These are phyloP conservation scores for Chelonus formosanus DNA, from an alignment of 2,888 invertebrate genomes.

Conservation along the genomic window DNA sequence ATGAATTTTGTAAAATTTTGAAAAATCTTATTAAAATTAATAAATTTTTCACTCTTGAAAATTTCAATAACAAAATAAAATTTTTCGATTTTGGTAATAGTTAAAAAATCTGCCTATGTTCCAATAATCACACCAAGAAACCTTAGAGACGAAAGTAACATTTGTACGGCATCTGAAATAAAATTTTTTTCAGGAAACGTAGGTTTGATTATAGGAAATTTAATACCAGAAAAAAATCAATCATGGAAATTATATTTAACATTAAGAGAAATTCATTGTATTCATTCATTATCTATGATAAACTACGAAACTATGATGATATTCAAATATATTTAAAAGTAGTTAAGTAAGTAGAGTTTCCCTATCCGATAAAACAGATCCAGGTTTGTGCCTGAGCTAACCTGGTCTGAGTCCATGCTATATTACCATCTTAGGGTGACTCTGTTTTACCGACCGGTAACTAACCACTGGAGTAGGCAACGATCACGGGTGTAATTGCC, in stretches of 20 bases:
- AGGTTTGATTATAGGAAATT: conserved; percentile 36
- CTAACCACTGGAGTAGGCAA: too few relatives aligned
- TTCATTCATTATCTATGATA: background rate
- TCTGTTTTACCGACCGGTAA: too few relatives aligned
- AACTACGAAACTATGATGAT: too few relatives aligned
- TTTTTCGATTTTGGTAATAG: conserved; percentile 29
- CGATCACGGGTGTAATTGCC: too few relatives aligned
- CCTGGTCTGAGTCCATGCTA: too few relatives aligned
- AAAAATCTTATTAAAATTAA: conserved; percentile 24
- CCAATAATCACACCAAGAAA: background rate
- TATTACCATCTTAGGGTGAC: too few relatives aligned
- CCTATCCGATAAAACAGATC: too few relatives aligned
- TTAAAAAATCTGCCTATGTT: background rate
- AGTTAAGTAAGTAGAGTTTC: too few relatives aligned
- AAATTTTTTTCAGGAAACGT: conserved; percentile 26
- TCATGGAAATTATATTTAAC: conserved; percentile 27
- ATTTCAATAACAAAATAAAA: conserved; percentile 29
- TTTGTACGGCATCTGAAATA: conserved; percentile 38
- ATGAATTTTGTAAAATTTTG: conserved; percentile 21
- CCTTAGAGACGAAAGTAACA: conserved; percentile 23
- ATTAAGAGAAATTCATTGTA: conserved; percentile 34
- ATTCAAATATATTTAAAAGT: too few relatives aligned
- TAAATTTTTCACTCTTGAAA: conserved; percentile 21
- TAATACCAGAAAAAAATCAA: conserved; percentile 28
- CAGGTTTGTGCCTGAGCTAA: too few relatives aligned